Percentiles rank a stretch among this genome's conserved stretches.
Evolutionary conservation across 2,797 vertebrate genomes (phyloP).

Genomic region (Psittacula echo): DNA sequence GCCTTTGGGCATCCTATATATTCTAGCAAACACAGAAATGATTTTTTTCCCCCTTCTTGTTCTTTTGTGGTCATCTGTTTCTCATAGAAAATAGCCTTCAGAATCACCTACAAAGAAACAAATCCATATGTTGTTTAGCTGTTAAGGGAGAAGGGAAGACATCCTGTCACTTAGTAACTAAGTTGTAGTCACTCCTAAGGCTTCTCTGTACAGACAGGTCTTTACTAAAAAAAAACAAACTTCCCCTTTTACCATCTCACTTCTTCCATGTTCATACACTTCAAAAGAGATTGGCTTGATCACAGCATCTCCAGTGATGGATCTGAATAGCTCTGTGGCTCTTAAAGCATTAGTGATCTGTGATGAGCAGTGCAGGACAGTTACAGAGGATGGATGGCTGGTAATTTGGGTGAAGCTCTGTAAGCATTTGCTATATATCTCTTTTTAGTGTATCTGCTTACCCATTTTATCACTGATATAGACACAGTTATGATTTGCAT

Average conservation of each 20-base stretch:
- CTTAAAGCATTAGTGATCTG: neutral
- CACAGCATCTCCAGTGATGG: neutral
- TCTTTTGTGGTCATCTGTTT: neutral
- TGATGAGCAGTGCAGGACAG: neutral
- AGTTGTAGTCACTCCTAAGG: neutral
- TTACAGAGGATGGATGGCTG: neutral
- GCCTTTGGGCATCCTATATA: neutral
- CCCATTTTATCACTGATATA: constrained; percentile 14
- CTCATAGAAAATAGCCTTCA: neutral
- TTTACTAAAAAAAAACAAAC: neutral
- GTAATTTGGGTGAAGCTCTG: constrained; percentile 6
- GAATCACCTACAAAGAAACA: neutral
- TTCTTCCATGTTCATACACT: neutral
- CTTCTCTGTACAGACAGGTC: neutral
- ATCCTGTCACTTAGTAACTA: neutral
- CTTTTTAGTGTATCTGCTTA: constrained; percentile 1
- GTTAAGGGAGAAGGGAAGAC: neutral
- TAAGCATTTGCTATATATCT: constrained; percentile 2
- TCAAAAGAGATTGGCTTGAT: neutral
- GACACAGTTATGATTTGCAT: constrained; percentile 3
- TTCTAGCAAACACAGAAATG: neutral
- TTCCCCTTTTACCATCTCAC: neutral
- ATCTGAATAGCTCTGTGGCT: neutral
- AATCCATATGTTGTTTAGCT: accelerated
- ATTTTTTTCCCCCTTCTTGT: neutral